phyloP scores from a whole-genome alignment of 2,797 vertebrate species.

The Pseudochirops cupreus region DNA sequence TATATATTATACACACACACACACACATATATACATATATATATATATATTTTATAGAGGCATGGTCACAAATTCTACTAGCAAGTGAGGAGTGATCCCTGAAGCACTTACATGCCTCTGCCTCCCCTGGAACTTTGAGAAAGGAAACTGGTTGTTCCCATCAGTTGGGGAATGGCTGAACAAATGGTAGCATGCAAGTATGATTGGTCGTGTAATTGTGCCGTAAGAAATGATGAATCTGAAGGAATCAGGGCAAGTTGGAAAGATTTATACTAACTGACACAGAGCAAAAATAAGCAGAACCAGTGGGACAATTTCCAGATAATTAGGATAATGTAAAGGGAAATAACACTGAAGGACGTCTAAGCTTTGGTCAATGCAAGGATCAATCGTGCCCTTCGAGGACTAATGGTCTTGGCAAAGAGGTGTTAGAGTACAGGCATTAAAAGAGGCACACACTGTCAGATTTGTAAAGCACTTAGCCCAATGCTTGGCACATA shows the following conservation, averaged over 20 bases:
- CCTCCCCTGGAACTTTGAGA: constrained; percentile 30
- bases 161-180: not conserved
- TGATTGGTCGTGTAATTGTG: not conserved
- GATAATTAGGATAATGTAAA: not conserved
- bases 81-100: not conserved
- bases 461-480: not conserved
- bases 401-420: not conserved
- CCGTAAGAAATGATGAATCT: not conserved
- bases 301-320: not conserved
- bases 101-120: constrained; percentile 10
- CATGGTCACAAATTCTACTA: not conserved
- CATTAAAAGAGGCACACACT: not conserved
- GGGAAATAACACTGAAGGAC: not conserved
- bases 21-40: too few relatives aligned
- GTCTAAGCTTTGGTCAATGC: not conserved
- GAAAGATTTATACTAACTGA: not conserved
- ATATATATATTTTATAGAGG: not conserved
- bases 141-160: constrained; percentile 24
- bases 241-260: not conserved
- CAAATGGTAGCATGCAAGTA: not conserved
- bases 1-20: too few relatives aligned
- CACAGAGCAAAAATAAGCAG: not conserved
- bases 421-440: not conserved
- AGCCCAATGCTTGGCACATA: not conserved
- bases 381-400: not conserved